These are phyloP conservation scores for Cherax quadricarinatus DNA, from an alignment of 1,140 invertebrate species.

Conservation along the genomic window DNA sequence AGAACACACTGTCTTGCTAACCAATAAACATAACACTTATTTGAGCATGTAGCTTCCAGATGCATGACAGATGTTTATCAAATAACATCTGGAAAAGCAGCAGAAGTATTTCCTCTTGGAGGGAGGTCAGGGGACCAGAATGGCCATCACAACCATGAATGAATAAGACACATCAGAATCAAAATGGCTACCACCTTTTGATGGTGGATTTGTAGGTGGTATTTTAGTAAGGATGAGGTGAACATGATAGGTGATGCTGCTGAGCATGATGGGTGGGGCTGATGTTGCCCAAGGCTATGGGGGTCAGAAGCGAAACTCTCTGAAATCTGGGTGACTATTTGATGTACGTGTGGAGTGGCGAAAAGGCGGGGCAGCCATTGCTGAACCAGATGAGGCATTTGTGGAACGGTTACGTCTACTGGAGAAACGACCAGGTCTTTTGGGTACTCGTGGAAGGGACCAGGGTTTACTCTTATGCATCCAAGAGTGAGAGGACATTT, in stretches of 20 bases:
- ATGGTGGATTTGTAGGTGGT: neutral
- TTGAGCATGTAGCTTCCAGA: constrained; percentile 13
- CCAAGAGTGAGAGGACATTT: constrained; percentile 21
- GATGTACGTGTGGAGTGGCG: constrained; percentile 29
- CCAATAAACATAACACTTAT: constrained; percentile 12
- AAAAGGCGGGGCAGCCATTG: constrained; percentile 6
- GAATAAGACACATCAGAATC: constrained; percentile 54
- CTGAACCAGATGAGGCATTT: neutral
- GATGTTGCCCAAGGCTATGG: neutral
- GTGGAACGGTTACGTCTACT: constrained; percentile 53
- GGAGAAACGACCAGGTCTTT: constrained; percentile 55
- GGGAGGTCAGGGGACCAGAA: constrained; percentile 3
- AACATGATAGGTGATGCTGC: neutral
- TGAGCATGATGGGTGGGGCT: neutral
- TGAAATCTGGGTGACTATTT: constrained; percentile 51
- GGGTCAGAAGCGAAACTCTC: constrained; percentile 59
- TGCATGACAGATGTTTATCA: neutral
- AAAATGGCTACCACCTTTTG: neutral
- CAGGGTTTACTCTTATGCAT: constrained; percentile 32
- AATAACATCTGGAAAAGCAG: neutral
- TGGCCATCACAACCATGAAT: constrained; percentile 51
- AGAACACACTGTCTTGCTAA: neutral
- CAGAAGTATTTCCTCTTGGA: constrained; percentile 2
- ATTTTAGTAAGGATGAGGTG: neutral
- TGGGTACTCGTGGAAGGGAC: constrained; percentile 40